Percentiles rank a stretch among this genome's conserved stretches.
phyloP scores from a whole-genome alignment of 2,113 vertebrate species.

The Lophotis ruficrista region DNA sequence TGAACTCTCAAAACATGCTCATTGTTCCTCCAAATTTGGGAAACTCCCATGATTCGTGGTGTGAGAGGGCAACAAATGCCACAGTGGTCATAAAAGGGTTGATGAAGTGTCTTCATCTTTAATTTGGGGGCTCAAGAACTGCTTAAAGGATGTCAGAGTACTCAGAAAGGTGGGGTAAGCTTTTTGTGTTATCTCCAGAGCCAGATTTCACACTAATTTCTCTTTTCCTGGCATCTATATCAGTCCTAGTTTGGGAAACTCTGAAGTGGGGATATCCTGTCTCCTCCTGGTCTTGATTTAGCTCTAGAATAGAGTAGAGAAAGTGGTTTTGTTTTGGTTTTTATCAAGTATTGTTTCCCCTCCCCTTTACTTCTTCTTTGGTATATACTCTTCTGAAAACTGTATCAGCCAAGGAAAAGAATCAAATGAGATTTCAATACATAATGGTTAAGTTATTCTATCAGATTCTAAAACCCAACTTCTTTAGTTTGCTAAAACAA shows the following conservation, averaged over 20 bases:
- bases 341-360: not conserved
- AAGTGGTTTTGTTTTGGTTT: not conserved
- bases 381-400: not conserved
- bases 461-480: not conserved
- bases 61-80: not conserved
- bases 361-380: not conserved
- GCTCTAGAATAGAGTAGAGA: not conserved
- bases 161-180: not conserved
- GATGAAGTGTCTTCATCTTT: not conserved
- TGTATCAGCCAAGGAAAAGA: not conserved
- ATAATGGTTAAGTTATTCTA: not conserved
- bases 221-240: not conserved
- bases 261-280: not conserved
- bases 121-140: not conserved
- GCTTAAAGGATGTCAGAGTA: not conserved
- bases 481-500: not conserved
- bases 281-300: not conserved
- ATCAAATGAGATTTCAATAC: not conserved
- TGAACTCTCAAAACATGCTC: not conserved
- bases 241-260: not conserved
- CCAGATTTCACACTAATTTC: not conserved
- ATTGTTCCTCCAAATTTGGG: conserved; percentile 14
- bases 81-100: not conserved
- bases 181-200: not conserved
- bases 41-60: not conserved